phyloP scores from a whole-genome alignment of 2,888 invertebrate species.

The Digitonthophagus gazella region DNA sequence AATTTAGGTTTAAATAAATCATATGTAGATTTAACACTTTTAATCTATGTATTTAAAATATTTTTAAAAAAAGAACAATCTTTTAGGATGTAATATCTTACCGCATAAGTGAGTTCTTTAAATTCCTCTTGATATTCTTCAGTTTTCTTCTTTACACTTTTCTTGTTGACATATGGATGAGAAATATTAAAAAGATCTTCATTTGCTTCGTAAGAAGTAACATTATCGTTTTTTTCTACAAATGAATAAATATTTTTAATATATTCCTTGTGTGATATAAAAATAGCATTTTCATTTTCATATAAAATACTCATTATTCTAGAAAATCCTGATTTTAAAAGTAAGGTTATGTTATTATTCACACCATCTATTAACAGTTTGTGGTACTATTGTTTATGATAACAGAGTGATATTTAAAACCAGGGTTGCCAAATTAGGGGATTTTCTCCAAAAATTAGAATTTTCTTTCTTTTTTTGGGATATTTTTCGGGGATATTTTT shows the following conservation, averaged over 20 bases:
- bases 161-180: slow-evolving; percentile 47
- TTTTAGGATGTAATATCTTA: slow-evolving; percentile 16
- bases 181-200: slow-evolving; percentile 52
- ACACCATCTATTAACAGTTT: no score
- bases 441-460: no score
- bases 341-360: background rate
- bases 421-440: no score
- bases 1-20: slow-evolving; percentile 20
- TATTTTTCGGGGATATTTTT: no score
- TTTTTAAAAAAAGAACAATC: background rate
- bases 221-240: slow-evolving; percentile 38
- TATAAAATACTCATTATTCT: slow-evolving; percentile 51
- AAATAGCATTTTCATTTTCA: slow-evolving; percentile 49
- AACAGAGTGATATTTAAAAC: no score
- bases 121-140: slow-evolving; percentile 26
- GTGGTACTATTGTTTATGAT: no score
- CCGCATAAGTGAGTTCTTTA: slow-evolving; percentile 24
- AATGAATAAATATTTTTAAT: slow-evolving; percentile 51
- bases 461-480: no score
- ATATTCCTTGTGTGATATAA: slow-evolving; percentile 54
- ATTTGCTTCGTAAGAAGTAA: slow-evolving; percentile 43
- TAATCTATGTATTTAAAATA: slow-evolving; percentile 23
- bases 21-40: slow-evolving; percentile 34
- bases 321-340: background rate
- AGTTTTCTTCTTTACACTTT: slow-evolving; percentile 38